phyloP scores from a whole-genome alignment of 2,888 invertebrate species.

The Rhagonycha fulva region DNA sequence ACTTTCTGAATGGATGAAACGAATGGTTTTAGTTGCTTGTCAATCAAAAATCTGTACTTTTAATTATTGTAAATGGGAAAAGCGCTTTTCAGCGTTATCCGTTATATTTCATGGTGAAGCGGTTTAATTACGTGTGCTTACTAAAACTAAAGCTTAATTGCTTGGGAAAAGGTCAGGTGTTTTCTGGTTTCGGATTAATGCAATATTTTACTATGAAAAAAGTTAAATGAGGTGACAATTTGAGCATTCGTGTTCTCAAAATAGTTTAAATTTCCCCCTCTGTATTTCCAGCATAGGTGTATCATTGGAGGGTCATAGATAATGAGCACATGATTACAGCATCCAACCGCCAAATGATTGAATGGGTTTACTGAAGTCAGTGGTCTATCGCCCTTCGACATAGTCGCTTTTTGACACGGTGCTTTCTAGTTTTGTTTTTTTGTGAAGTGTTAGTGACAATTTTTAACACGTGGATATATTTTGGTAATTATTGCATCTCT shows the following conservation, averaged over 20 bases:
- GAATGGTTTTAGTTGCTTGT: not conserved
- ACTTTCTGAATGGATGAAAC: not conserved
- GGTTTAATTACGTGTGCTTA: not conserved
- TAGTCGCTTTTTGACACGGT: conserved; percentile 35
- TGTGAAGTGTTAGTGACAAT: conserved; percentile 30
- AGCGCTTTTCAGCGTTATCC: not conserved
- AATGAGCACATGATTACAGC: conserved; percentile 39
- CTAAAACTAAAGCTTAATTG: not conserved
- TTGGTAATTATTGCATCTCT: conserved; percentile 27
- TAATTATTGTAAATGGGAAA: not conserved
- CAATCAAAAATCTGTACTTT: not conserved
- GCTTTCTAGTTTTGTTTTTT: conserved; percentile 25
- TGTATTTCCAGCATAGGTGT: conserved; percentile 29
- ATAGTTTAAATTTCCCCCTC: conserved; percentile 29
- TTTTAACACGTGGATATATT: conserved; percentile 31
- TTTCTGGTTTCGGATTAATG: not conserved
- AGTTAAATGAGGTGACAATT: conserved; percentile 28
- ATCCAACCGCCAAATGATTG: conserved; percentile 32
- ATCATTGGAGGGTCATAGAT: conserved; percentile 36
- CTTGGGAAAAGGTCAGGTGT: not conserved
- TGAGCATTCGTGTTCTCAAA: conserved; percentile 25
- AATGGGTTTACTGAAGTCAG: conserved; percentile 35
- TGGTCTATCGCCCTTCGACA: conserved; percentile 35
- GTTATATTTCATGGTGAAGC: not conserved
- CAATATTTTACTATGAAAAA: conserved; percentile 17